Conservation (phyloP, 2,888 invertebrate genomes). For the Encarsia formosa region DNA sequence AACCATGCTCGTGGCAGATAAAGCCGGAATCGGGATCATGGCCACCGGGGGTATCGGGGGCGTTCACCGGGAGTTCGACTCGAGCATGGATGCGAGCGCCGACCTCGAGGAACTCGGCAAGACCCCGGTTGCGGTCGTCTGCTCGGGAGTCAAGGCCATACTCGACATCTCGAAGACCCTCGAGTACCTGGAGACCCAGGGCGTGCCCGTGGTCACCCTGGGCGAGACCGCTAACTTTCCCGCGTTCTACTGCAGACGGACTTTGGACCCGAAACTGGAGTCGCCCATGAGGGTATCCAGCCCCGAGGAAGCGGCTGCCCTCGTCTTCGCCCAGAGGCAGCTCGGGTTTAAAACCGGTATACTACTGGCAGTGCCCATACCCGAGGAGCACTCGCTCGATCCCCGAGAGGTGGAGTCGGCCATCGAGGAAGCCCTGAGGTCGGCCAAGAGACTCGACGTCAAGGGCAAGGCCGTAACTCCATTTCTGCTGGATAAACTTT, state of each 20-base stretch:
- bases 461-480: conserved; percentile 90
- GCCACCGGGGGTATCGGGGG: conserved; percentile 95
- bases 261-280: conserved; percentile 57
- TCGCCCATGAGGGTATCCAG: conserved; percentile 68
- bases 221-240: conserved; percentile 74
- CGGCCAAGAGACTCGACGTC: conserved; percentile 61
- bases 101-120: conserved; percentile 88
- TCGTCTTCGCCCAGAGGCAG: conserved; percentile 58
- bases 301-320: conserved; percentile 67
- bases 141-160: conserved; percentile 95
- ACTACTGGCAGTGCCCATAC: conserved; percentile 88
- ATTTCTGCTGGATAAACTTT: conserved; percentile 75
- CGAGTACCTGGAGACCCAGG: conserved; percentile 93
- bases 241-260: conserved; percentile 83
- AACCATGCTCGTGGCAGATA: conserved; percentile 80
- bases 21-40: conserved; percentile 82
- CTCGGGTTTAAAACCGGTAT: conserved; percentile 67
- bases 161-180: conserved; percentile 91
- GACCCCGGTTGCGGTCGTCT: conserved; percentile 84
- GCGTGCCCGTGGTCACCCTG: conserved; percentile 82
- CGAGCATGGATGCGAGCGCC: conserved; percentile 89
- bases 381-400: conserved; percentile 64
- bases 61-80: conserved; percentile 85
- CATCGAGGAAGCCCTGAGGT: conserved; percentile 65
- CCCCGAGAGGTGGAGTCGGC: conserved; percentile 61